A percentile compares a stretch with the other conserved stretches of the same genome.
Evolutionary conservation across 1,140 invertebrate species (phyloP).

Genomic region (Ridgeia piscesae): DNA sequence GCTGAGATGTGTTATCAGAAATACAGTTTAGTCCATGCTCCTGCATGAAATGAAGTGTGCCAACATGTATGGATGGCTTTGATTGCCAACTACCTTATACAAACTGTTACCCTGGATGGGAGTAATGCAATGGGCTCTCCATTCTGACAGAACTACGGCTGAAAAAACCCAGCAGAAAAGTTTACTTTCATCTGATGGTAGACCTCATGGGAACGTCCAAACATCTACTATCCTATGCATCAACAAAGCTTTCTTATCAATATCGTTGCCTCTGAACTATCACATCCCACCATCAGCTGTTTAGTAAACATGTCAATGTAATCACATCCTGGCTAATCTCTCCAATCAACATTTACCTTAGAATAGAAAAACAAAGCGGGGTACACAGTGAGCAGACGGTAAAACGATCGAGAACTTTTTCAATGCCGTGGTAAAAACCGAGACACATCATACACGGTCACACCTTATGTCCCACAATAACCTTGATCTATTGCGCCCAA

Average conservation of each 20-base stretch:
- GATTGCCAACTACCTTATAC: not conserved
- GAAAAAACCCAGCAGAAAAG: not conserved
- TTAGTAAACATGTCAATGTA: conserved; percentile 6
- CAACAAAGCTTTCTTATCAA: conserved; percentile 1
- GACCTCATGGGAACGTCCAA: not conserved
- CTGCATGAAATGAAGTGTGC: not conserved
- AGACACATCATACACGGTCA: not conserved
- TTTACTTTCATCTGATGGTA: not conserved
- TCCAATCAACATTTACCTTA: conserved; percentile 5
- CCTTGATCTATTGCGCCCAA: too few relatives aligned
- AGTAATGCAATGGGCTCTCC: not conserved
- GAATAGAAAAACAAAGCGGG: not conserved
- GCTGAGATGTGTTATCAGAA: too few relatives aligned
- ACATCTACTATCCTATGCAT: not conserved
- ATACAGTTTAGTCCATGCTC: not conserved
- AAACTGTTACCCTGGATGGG: not conserved
- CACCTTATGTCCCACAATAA: not conserved
- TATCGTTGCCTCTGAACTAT: not conserved
- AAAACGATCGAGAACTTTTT: not conserved
- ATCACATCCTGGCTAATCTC: not conserved
- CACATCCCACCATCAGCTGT: not conserved
- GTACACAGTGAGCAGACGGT: not conserved
- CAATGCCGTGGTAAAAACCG: not conserved
- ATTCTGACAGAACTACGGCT: not conserved
- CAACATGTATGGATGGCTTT: not conserved